phyloP scores from a whole-genome alignment of 2,888 invertebrate genomes.

The Synergus itoensis region DNA sequence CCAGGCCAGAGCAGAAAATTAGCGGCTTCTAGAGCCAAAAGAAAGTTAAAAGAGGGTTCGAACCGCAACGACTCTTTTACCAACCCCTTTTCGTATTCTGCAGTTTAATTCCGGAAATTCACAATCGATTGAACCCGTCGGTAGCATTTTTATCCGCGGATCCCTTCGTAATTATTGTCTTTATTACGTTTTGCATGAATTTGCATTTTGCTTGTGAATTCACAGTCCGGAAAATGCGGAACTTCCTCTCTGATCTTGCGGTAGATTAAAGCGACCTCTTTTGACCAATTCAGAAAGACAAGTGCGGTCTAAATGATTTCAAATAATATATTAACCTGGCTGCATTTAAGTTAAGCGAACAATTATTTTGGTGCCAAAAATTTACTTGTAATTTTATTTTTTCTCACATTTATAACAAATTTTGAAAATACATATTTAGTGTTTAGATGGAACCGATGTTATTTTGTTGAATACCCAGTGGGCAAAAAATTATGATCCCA shows the following conservation, averaged over 20 bases:
- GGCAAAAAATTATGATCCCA: no score
- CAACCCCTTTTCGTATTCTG: constrained; percentile 25
- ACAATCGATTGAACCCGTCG: constrained; percentile 26
- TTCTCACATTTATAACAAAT: neutral
- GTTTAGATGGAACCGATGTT: no score
- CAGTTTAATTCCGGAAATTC: constrained; percentile 24
- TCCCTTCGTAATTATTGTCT: constrained; percentile 34
- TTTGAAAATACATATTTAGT: neutral
- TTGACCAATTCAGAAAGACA: constrained; percentile 2
- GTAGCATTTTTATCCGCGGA: constrained; percentile 10
- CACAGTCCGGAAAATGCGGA: neutral
- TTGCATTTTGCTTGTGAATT: constrained; percentile 37
- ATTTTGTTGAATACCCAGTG: no score
- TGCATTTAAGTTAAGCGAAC: neutral
- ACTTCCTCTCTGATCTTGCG: constrained; percentile 1
- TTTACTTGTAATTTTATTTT: neutral
- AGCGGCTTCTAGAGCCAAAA: constrained; percentile 63
- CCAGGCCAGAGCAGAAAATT: constrained; percentile 68
- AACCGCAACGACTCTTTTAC: constrained; percentile 36
- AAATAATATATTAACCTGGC: neutral
- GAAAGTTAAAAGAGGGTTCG: constrained; percentile 66
- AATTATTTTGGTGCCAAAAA: no score
- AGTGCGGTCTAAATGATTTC: neutral
- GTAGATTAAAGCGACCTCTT: constrained; percentile 8
- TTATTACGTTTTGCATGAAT: constrained; percentile 45